Evolutionary conservation across 2,113 vertebrate genomes (phyloP), one percentile per base, ranked within the genome.

Genomic region (Toxotes jaculatrix): DNA sequence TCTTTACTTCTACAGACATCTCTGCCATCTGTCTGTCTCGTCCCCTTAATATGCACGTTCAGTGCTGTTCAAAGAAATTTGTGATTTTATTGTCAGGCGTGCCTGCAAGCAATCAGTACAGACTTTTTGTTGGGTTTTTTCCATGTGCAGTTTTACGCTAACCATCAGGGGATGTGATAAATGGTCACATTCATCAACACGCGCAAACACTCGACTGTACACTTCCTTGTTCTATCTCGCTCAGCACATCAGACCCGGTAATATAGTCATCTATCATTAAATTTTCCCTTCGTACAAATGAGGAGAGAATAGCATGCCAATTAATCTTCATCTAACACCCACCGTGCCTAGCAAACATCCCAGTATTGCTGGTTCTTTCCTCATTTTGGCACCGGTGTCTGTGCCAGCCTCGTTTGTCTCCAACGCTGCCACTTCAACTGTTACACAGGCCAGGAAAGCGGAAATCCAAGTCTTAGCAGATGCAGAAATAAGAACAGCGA

Each of bases 301-400:
- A 94, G 92, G 66, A 84, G 71, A 85, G 83, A 90, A 92, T 89
- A 91, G 87, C 87, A 19, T 85, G 88, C 85, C 89, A 86, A 93
- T 95, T 94, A 84, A 94, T 95, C 93, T 94, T 93, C 91, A 92
- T 94, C 82, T 74, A 87, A 89, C 88, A 87, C 93, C 90, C 92
- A 89, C 87, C 4, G 77, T 81, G 92, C 89, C 82, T 63, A 76
- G 84, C 87, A 92, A 92, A 92, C 90, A 87, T 82, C 87, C 69
- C 61, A 79, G 73, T 82, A 79, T 89, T 77, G 74, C 87, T 74
- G 75, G 73, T 84, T 82, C 84, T 87, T 83, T 87, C 69, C 84
- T 92, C 85, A 75, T 80, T 86, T 85, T 92, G 89, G 85, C 77
- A 74, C 76, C 66, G 74, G 72, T 82, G 66, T 79, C 74, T 74